phyloP scores from a whole-genome alignment of 2,797 vertebrate species.

The Eleutherodactylus coqui region DNA sequence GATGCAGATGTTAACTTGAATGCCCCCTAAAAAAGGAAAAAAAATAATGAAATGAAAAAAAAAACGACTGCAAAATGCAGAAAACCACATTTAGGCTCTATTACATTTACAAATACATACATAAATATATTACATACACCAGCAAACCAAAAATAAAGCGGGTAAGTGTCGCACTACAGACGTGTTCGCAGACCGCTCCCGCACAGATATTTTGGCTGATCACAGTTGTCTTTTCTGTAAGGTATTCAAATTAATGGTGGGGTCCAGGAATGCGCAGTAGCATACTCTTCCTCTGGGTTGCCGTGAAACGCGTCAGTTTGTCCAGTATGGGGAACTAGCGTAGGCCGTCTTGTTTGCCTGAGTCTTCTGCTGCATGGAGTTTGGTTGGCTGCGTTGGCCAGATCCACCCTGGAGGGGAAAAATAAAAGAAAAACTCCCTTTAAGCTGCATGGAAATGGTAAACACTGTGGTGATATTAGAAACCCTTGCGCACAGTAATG shows the following conservation, averaged over 20 bases:
- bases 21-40: conserved; percentile 67
- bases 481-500: no score
- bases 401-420: conserved; percentile 85
- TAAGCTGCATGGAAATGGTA: no score
- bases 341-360: conserved; percentile 95
- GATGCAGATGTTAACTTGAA: conserved; percentile 58
- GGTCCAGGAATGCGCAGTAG: conserved; percentile 69
- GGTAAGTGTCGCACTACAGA: conserved; percentile 80
- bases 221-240: conserved; percentile 69
- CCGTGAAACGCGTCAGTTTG: conserved; percentile 80
- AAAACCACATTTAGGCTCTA: conserved; percentile 87
- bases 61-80: conserved; percentile 76
- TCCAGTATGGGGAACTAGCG: conserved; percentile 94
- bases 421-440: not conserved
- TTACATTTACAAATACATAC: conserved; percentile 99
- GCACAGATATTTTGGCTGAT: conserved; percentile 71
- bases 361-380: conserved; percentile 94
- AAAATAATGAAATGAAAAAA: conserved; percentile 66
- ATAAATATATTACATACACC: conserved; percentile 99
- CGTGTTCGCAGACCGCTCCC: conserved; percentile 79
- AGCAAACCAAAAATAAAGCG: conserved; percentile 89
- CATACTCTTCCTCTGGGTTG: conserved; percentile 38
- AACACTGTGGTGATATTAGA: no score
- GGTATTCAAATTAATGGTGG: conserved; percentile 62
- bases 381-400: conserved; percentile 89